Evolutionary conservation across 2,888 invertebrate species (phyloP).

Genomic region (Tanypteryx hageni): DNA sequence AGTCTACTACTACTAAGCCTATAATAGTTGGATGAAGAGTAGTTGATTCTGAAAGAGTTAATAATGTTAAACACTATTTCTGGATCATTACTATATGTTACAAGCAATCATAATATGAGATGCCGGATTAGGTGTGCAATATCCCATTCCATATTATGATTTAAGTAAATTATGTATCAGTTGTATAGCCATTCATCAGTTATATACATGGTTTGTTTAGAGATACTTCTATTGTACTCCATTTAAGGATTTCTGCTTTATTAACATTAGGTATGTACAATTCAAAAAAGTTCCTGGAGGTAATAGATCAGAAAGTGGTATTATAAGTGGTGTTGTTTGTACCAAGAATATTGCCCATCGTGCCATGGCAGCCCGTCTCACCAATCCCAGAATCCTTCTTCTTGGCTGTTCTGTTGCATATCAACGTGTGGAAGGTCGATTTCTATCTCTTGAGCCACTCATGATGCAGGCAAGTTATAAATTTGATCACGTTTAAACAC

Average conservation of each 20-base stretch:
- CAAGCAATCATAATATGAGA: no score
- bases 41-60: no score
- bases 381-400: conserved; percentile 90
- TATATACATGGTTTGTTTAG: neutral
- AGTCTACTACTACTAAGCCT: no score
- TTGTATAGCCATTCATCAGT: neutral
- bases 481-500: neutral
- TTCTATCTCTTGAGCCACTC: conserved; percentile 95
- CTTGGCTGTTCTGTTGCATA: conserved; percentile 95
- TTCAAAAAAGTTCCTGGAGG: conserved; percentile 95
- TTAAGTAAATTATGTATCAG: no score
- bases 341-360: conserved; percentile 96
- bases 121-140: no score
- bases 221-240: conserved; percentile 25
- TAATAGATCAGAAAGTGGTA: conserved; percentile 82
- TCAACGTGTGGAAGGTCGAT: conserved; percentile 94
- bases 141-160: no score
- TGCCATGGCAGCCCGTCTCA: conserved; percentile 87
- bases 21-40: no score
- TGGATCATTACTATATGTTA: no score
- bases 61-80: no score
- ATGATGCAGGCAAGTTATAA: conserved; percentile 86
- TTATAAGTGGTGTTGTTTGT: conserved; percentile 93
- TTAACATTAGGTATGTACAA: conserved; percentile 82
- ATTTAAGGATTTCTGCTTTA: conserved; percentile 56